A percentile compares a stretch with the other conserved stretches of the same genome.
phyloP scores from a whole-genome alignment of 2,113 vertebrate genomes.

The Ploceus nigricollis region DNA sequence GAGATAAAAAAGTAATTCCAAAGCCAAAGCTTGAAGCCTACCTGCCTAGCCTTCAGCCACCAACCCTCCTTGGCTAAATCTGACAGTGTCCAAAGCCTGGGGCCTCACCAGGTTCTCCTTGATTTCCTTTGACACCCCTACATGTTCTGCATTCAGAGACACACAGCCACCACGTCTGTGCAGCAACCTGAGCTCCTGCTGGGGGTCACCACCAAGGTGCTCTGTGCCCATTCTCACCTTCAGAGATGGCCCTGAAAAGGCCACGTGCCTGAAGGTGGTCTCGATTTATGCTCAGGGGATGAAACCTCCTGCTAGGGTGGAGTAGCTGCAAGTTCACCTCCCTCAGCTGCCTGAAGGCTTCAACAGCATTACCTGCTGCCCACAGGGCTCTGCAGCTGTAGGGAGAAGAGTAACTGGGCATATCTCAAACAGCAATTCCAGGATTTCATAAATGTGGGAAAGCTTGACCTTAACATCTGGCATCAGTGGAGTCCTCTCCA shows the following conservation, averaged over 20 bases:
- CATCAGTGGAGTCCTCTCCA: background rate
- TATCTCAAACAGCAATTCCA: background rate
- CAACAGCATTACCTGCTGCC: background rate
- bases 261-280: background rate
- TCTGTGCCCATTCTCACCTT: background rate
- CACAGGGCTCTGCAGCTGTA: background rate
- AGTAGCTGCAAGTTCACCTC: background rate
- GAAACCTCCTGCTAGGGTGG: background rate
- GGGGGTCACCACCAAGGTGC: background rate
- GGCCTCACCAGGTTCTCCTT: background rate
- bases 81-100: background rate
- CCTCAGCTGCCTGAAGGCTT: background rate
- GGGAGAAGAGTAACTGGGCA: background rate
- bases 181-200: background rate
- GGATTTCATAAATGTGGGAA: background rate
- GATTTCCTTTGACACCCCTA: background rate
- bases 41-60: background rate
- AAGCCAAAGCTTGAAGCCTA: background rate
- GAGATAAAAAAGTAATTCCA: constrained; percentile 32
- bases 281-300: background rate
- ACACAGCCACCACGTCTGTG: background rate
- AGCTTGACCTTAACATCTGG: background rate
- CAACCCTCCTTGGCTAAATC: background rate
- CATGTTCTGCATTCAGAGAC: background rate
- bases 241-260: background rate